A percentile compares a stretch with the other conserved stretches of the same genome.
phyloP scores from a whole-genome alignment of 2,888 invertebrate species.

The Drosophila heteroneura region DNA sequence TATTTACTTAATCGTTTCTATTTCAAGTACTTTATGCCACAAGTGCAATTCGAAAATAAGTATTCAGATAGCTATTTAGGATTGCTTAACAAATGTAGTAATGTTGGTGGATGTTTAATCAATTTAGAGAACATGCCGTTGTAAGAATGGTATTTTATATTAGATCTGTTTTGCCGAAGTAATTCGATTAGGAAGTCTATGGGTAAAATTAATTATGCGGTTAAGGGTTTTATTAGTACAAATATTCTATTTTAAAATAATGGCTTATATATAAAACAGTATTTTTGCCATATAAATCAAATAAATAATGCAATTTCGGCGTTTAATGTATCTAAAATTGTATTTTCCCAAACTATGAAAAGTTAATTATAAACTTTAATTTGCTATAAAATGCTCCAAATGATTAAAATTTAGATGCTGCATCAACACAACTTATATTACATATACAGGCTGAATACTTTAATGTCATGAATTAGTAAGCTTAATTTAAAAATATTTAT shows the following conservation, averaged over 20 bases:
- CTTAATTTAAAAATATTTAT: too few species aligned
- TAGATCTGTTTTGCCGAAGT: not conserved
- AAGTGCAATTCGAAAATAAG: constrained; percentile 1
- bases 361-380: not conserved
- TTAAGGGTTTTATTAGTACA: not conserved
- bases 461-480: not conserved
- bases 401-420: not conserved
- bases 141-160: not conserved
- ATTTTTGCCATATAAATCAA: not conserved
- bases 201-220: not conserved
- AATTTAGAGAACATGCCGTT: not conserved
- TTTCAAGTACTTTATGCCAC: constrained; percentile 6
- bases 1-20: constrained; percentile 2
- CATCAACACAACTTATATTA: not conserved
- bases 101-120: not conserved
- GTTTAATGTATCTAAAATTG: not conserved
- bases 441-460: not conserved
- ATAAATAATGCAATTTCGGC: not conserved
- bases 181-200: not conserved
- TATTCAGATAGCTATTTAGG: not conserved
- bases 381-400: too few species aligned
- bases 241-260: too few species aligned
- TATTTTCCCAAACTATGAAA: not conserved
- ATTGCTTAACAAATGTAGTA: constrained; percentile 4
- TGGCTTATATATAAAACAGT: not conserved